A percentile compares a stretch with the other conserved stretches of the same genome.
Conservation (phyloP, 2,888 invertebrate genomes). For the Eupithecia exiguata region DNA sequence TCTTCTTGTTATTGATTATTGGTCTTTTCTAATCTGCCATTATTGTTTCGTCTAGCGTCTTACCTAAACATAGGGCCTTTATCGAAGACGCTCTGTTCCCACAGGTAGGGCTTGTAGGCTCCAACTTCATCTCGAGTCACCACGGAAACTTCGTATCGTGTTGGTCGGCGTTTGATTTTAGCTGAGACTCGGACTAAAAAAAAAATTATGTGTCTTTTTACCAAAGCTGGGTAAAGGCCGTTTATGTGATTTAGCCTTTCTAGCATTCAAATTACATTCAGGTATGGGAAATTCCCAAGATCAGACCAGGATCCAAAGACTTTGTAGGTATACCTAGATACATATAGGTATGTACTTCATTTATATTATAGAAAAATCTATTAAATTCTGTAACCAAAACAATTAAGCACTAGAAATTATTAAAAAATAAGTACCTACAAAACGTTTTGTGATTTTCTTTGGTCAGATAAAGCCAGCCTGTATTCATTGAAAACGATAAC, state of each 20-base stretch:
- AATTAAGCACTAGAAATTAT: neutral
- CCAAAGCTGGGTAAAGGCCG: neutral
- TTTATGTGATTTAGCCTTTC: neutral
- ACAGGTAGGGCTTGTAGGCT: conserved; percentile 97
- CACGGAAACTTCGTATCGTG: conserved; percentile 95
- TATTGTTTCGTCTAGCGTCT: conserved; percentile 22
- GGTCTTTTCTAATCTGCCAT: neutral
- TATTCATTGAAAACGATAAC: conserved; percentile 32
- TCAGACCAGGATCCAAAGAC: neutral
- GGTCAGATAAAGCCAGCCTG: neutral
- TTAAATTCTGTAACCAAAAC: neutral
- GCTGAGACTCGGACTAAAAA: conserved; percentile 92
- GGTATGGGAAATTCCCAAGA: neutral
- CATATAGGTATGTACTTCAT: too few species aligned
- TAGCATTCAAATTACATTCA: neutral
- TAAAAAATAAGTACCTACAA: neutral
- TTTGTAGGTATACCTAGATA: neutral
- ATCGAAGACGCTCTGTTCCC: conserved; percentile 97
- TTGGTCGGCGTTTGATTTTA: conserved; percentile 92
- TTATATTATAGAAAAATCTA: neutral
- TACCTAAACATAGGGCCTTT: conserved; percentile 97
- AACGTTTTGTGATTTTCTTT: neutral
- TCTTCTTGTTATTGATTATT: neutral
- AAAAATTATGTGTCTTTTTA: neutral
- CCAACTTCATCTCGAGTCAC: conserved; percentile 97